These are phyloP conservation scores for Oscheius onirici DNA, from an alignment of 2,888 invertebrate genomes.

Conservation along the genomic window DNA sequence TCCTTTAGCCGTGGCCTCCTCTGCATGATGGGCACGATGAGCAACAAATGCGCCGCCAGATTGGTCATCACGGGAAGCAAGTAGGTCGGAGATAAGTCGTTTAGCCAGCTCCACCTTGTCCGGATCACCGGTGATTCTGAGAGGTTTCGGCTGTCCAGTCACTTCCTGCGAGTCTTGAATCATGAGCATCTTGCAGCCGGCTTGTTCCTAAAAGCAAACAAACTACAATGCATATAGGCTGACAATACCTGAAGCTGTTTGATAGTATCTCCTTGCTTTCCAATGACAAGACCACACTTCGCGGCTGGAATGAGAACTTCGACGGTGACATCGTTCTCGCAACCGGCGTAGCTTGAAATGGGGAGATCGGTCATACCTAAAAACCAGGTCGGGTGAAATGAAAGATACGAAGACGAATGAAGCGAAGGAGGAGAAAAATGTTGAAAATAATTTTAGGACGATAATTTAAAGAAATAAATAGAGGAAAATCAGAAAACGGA, in stretches of 20 bases:
- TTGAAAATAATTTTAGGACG: too few relatives aligned
- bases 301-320: conserved; percentile 96
- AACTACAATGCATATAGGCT: not conserved
- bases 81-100: conserved; percentile 84
- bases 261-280: conserved; percentile 98
- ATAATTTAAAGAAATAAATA: too few relatives aligned
- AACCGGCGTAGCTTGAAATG: too few relatives aligned
- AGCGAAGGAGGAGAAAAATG: too few relatives aligned
- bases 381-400: too few relatives aligned
- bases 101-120: conserved; percentile 84
- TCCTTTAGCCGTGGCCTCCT: conserved; percentile 35
- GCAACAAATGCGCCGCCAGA: conserved; percentile 72
- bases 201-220: conserved; percentile 80
- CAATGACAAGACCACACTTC: conserved; percentile 96
- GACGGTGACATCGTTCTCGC: too few relatives aligned
- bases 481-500: too few relatives aligned
- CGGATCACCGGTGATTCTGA: conserved; percentile 92
- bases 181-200: conserved; percentile 99
- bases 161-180: conserved; percentile 91
- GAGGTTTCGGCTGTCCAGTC: conserved; percentile 86
- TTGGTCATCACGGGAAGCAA: conserved; percentile 46
- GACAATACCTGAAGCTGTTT: conserved; percentile 83
- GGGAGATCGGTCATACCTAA: too few relatives aligned
- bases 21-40: conserved; percentile 64
- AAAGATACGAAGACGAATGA: too few relatives aligned